A percentile compares a stretch with the other conserved stretches of the same genome.
Conservation (phyloP, 2,888 invertebrate species). For the Eretmocerus hayati region DNA sequence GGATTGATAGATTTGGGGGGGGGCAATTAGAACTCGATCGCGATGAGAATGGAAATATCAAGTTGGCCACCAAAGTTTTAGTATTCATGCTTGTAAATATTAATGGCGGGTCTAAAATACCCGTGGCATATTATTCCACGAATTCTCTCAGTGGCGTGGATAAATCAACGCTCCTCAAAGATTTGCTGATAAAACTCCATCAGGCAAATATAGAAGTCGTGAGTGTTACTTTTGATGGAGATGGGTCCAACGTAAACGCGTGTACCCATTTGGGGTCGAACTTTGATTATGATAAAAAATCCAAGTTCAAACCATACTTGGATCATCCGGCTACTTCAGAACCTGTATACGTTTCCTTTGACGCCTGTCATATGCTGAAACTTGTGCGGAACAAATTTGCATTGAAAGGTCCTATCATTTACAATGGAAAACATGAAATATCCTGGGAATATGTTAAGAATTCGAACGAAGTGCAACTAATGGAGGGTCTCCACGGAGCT, state of each 20-base stretch:
- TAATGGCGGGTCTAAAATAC: constrained; percentile 17
- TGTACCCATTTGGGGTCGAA: constrained; percentile 14
- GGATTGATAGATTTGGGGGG: background rate
- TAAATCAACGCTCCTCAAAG: constrained; percentile 14
- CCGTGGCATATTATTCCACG: constrained; percentile 17
- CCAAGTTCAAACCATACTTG: constrained; percentile 10
- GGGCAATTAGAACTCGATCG: background rate
- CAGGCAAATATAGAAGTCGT: constrained; percentile 11
- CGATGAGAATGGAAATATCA: background rate
- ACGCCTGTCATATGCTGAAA: constrained; percentile 17
- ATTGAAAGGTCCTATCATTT: constrained; percentile 8
- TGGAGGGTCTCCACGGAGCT: constrained; percentile 25
- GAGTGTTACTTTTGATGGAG: constrained; percentile 15
- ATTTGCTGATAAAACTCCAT: constrained; percentile 11
- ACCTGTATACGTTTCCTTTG: constrained; percentile 11
- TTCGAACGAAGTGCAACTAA: constrained; percentile 21
- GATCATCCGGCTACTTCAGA: background rate
- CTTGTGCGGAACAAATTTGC: constrained; percentile 17
- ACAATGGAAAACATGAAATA: background rate
- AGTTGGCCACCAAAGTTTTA: background rate
- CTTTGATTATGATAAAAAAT: constrained; percentile 13
- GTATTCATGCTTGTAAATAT: background rate
- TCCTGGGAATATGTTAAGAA: background rate
- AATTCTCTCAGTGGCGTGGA: constrained; percentile 12
- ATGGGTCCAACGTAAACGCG: constrained; percentile 7